Evolutionary conservation across 2,113 vertebrate genomes (phyloP).

Genomic region (Cyanoderma ruficeps): DNA sequence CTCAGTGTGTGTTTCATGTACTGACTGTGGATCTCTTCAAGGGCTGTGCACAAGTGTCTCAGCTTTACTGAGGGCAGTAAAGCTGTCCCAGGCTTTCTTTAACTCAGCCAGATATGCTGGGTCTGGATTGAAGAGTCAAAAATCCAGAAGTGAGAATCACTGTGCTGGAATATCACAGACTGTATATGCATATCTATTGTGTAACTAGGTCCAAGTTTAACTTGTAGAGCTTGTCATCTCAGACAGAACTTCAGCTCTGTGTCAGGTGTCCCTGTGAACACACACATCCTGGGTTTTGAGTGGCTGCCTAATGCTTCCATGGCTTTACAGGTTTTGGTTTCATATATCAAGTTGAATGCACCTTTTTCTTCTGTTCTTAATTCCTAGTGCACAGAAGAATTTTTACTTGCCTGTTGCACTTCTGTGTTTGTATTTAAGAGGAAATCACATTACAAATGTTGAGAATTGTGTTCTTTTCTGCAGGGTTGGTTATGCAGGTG

Average conservation of each 20-base stretch:
- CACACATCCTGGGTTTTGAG: neutral
- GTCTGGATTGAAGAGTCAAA: neutral
- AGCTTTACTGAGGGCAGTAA: neutral
- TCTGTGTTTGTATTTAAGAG: neutral
- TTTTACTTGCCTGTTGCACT: neutral
- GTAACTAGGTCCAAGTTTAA: neutral
- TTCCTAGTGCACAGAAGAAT: neutral
- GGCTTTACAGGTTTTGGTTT: neutral
- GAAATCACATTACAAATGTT: neutral
- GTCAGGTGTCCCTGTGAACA: neutral
- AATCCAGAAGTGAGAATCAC: neutral
- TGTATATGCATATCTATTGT: neutral
- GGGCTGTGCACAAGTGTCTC: neutral
- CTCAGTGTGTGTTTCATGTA: neutral
- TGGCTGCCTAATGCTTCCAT: neutral
- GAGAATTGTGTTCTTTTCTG: neutral
- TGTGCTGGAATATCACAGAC: neutral
- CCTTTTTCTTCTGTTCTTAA: neutral
- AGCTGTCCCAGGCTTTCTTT: neutral
- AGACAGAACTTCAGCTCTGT: neutral
- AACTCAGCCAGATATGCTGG: neutral
- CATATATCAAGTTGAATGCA: neutral
- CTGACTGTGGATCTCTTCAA: neutral
- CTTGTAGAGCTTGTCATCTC: neutral
- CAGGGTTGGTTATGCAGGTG: conserved; percentile 95